A percentile compares a stretch with the other conserved stretches of the same genome.
phyloP scores from a whole-genome alignment of 2,113 vertebrate species.

The Cephalopholis sonnerati region DNA sequence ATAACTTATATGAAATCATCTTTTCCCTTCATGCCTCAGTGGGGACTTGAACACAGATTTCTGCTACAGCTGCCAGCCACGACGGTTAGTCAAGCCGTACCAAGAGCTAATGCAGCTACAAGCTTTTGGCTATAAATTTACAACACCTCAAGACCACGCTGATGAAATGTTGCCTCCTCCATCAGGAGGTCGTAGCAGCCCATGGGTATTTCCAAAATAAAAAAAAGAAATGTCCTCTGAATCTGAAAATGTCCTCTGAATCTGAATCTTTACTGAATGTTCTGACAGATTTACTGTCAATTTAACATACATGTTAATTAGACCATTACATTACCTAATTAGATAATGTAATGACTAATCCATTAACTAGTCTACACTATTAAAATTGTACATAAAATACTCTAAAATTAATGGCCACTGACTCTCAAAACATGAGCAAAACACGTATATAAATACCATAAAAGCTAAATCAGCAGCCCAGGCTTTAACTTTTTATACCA shows the following conservation, averaged over 20 bases:
- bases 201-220: not conserved
- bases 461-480: no score
- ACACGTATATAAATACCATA: not conserved
- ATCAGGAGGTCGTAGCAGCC: constrained; percentile 27
- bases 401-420: not conserved
- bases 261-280: not conserved
- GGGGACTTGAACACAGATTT: constrained; percentile 48
- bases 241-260: not conserved
- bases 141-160: constrained; percentile 32
- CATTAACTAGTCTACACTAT: not conserved
- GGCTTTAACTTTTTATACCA: no score
- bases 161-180: constrained; percentile 30
- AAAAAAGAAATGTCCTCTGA: not conserved
- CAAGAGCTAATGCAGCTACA: constrained; percentile 36
- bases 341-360: not conserved
- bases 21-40: constrained; percentile 66
- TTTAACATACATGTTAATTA: not conserved
- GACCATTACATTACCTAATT: not conserved
- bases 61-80: constrained; percentile 36
- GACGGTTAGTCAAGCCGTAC: constrained; percentile 24
- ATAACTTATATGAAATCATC: constrained; percentile 67
- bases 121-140: constrained; percentile 27
- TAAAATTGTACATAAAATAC: not conserved
- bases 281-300: not conserved
- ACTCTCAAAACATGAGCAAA: not conserved